These are phyloP conservation scores for Drosophila barbarae DNA, from an alignment of 2,888 invertebrate genomes.

Conservation along the genomic window DNA sequence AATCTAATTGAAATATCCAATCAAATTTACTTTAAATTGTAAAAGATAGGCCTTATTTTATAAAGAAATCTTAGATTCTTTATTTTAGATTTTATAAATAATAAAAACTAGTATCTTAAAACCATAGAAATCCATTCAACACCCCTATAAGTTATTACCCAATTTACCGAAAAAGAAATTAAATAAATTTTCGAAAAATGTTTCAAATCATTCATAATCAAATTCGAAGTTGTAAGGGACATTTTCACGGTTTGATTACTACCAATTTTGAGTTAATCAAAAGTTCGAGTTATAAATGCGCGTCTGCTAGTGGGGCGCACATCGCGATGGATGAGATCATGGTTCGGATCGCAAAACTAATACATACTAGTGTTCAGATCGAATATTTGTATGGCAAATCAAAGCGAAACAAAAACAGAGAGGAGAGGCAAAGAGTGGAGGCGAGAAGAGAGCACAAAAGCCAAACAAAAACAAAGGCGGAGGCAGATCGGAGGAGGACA, in stretches of 20 bases:
- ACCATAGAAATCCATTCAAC: too few species aligned
- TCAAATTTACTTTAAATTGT: too few species aligned
- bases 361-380: constrained; percentile 41
- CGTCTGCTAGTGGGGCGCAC: constrained; percentile 58
- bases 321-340: constrained; percentile 65
- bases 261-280: constrained; percentile 31
- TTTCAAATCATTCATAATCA: constrained; percentile 3
- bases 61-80: not conserved
- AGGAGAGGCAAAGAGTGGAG: constrained; percentile 23
- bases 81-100: not conserved
- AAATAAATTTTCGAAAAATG: too few species aligned
- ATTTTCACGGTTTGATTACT: constrained; percentile 6
- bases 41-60: too few species aligned
- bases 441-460: constrained; percentile 30
- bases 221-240: not conserved
- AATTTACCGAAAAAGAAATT: not conserved
- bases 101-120: too few species aligned
- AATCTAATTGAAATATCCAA: too few species aligned
- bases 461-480: constrained; percentile 31
- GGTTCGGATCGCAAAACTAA: constrained; percentile 65
- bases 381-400: constrained; percentile 42
- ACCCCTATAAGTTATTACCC: not conserved
- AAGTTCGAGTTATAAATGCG: constrained; percentile 56
- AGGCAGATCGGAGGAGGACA: constrained; percentile 10
- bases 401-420: constrained; percentile 58